Percentiles rank a stretch among this genome's conserved stretches.
Evolutionary conservation across 2,113 vertebrate genomes (phyloP).

Genomic region (Tachycineta bicolor): DNA sequence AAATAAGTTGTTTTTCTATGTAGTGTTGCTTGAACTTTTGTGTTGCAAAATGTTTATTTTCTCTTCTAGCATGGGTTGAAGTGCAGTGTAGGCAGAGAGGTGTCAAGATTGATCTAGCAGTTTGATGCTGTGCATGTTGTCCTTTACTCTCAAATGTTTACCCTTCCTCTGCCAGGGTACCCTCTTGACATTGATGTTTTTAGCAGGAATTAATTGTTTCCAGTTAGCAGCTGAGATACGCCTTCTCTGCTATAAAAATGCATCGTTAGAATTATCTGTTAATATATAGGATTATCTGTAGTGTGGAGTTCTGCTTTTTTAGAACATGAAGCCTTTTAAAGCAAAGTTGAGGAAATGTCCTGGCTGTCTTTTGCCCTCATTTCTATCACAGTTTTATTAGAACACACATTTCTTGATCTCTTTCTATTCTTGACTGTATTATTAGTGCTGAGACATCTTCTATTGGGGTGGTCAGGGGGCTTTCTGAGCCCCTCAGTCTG

Average conservation of each 20-base stretch:
- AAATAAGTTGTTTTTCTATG: neutral
- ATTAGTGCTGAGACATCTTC: neutral
- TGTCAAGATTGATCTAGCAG: neutral
- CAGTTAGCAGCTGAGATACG: neutral
- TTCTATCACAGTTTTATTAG: neutral
- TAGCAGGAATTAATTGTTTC: neutral
- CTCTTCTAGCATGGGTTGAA: neutral
- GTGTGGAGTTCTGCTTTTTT: neutral
- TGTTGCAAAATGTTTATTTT: neutral
- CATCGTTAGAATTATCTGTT: neutral
- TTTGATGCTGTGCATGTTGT: neutral
- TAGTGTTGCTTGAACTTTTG: neutral
- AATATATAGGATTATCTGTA: neutral
- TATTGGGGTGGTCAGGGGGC: fast-evolving
- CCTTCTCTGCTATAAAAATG: neutral
- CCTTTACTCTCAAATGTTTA: neutral
- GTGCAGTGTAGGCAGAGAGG: neutral
- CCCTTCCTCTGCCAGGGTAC: neutral
- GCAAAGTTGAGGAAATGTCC: neutral
- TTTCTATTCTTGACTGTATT: neutral
- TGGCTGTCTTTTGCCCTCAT: neutral
- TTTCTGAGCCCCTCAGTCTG: neutral
- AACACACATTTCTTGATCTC: neutral
- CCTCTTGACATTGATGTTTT: neutral
- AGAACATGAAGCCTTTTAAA: neutral